These are phyloP conservation scores for Epinephelus malabaricus DNA, from an alignment of 2,797 vertebrate genomes.

Conservation along the genomic window DNA sequence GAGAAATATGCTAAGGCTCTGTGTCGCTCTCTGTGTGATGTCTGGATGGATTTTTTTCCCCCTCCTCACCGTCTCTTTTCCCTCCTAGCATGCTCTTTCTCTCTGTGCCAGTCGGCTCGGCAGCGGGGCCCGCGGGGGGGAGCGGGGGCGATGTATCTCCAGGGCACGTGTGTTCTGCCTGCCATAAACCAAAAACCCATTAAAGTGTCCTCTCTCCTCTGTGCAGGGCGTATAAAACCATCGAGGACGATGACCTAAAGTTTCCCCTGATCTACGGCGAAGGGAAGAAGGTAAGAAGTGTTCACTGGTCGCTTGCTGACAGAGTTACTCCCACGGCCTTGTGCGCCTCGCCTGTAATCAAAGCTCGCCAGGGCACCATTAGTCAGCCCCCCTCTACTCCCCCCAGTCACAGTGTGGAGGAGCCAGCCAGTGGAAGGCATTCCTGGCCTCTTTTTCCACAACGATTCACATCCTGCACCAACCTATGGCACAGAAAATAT, in stretches of 20 bases:
- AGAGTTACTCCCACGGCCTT: constrained; percentile 59
- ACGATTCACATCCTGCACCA: constrained; percentile 25
- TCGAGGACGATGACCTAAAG: constrained; percentile 98
- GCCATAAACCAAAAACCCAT: constrained; percentile 63
- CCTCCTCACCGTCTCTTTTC: not conserved
- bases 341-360: constrained; percentile 62
- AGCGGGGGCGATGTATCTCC: constrained; percentile 34
- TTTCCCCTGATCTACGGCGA: constrained; percentile 99
- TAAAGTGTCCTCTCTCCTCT: constrained; percentile 71
- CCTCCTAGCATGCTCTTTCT: constrained; percentile 15
- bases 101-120: constrained; percentile 38
- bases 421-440: constrained; percentile 37
- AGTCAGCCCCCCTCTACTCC: constrained; percentile 29
- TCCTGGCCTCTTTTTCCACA: constrained; percentile 37
- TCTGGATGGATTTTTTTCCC: constrained; percentile 19
- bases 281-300: constrained; percentile 95
- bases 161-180: constrained; percentile 41
- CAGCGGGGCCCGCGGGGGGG: constrained; percentile 35
- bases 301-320: constrained; percentile 35
- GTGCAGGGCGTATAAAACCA: constrained; percentile 98
- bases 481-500: constrained; percentile 16
- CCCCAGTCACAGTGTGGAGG: constrained; percentile 22
- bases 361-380: constrained; percentile 56
- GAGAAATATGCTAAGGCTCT: constrained; percentile 23
- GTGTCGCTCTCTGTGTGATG: constrained; percentile 35